A percentile compares a stretch with the other conserved stretches of the same genome.
phyloP scores from a whole-genome alignment of 1,140 invertebrate genomes.

The Drosophila pallidifrons region DNA sequence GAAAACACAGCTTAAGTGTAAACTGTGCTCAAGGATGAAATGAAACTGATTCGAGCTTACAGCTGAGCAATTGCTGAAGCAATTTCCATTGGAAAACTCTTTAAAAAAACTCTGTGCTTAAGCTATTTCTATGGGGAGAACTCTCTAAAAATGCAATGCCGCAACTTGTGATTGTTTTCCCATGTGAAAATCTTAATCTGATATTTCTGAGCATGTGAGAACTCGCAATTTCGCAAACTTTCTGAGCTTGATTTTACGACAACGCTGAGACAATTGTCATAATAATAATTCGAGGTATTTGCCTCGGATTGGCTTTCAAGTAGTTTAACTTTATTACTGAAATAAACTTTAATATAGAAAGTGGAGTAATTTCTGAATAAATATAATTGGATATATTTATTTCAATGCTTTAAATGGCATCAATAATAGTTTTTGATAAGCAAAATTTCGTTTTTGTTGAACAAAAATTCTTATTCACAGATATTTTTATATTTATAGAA shows the following conservation, averaged over 20 bases:
- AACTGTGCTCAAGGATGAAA: background rate
- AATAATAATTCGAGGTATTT: background rate
- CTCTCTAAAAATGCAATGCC: background rate
- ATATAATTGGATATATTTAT: too few relatives aligned
- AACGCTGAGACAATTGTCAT: background rate
- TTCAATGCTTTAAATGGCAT: too few relatives aligned
- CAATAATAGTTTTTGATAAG: too few relatives aligned
- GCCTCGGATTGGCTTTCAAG: too few relatives aligned
- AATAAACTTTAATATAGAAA: too few relatives aligned
- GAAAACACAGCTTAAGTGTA: constrained; percentile 33
- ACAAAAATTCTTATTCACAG: too few relatives aligned
- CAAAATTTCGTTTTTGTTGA: too few relatives aligned
- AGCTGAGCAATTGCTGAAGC: constrained; percentile 11
- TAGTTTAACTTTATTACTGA: too few relatives aligned
- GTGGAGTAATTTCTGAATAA: too few relatives aligned
- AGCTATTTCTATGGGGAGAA: constrained; percentile 3
- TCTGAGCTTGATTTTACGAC: background rate
- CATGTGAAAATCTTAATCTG: background rate
- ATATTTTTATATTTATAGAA: too few relatives aligned
- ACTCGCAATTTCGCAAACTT: background rate
- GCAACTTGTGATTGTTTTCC: background rate
- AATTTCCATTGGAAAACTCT: constrained; percentile 2
- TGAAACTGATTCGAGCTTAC: constrained; percentile 5
- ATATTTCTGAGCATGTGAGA: background rate
- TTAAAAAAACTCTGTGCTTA: background rate